phyloP scores from a whole-genome alignment of 2,113 vertebrate species.

The Aplodontia rufa region DNA sequence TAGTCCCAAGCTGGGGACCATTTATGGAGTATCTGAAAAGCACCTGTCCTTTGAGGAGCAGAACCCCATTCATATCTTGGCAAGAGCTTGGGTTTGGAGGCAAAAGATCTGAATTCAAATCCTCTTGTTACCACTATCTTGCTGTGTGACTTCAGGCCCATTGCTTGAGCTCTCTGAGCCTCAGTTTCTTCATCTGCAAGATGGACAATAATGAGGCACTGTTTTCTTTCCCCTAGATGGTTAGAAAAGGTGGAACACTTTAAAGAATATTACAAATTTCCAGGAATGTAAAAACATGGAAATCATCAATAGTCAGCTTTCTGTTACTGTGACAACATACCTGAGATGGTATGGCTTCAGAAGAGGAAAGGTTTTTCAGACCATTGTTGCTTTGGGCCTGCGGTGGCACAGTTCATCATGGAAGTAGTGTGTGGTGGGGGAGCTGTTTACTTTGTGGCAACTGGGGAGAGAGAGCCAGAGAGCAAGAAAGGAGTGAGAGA shows the following conservation, averaged over 20 bases:
- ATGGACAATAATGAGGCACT: not conserved
- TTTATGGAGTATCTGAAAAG: fast-evolving
- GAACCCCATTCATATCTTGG: not conserved
- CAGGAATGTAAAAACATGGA: not conserved
- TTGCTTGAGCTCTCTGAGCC: not conserved
- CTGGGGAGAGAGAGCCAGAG: no score
- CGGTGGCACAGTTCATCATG: not conserved
- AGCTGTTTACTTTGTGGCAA: not conserved
- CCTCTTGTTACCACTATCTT: not conserved
- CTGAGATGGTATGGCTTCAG: not conserved
- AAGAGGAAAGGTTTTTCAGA: not conserved
- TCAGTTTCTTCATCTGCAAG: not conserved
- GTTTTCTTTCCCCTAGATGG: not conserved
- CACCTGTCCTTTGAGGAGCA: not conserved
- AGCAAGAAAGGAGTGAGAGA: no score
- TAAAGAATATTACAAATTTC: not conserved
- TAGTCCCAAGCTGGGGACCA: fast-evolving
- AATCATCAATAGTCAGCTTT: not conserved
- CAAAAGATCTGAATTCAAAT: not conserved
- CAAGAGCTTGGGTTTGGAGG: not conserved
- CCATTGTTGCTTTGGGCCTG: not conserved
- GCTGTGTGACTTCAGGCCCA: not conserved
- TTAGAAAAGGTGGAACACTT: not conserved
- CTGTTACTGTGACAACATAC: not conserved
- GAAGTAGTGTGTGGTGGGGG: not conserved